Base-by-base conservation (phyloP, 2,797 vertebrate genomes). In the Dromococcyx pavoninus region DNA sequence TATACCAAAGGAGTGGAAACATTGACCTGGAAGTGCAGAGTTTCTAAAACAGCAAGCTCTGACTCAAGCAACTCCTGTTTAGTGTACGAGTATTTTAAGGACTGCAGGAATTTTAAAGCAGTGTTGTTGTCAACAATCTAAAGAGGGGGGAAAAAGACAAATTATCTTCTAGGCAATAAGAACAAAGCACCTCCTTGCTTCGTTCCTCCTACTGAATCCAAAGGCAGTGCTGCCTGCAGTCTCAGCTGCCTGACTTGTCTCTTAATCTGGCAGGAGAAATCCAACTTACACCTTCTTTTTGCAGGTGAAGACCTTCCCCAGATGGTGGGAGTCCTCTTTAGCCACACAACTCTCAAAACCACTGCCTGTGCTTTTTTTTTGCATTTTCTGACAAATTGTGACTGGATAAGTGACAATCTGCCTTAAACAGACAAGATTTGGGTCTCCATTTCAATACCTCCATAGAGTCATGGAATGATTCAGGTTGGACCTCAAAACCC, bases 41-140 rank as follows among this genome's bases (percentile, higher is more conserved):
- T 98, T 93, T 98, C 99, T 76, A 99, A 86, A 94, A 99, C 97
- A 66, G 97, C 97, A 53, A 99, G 98, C 95, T 99, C 99, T 0
- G 98, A 98, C 51, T 98, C 97, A 32, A 99, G 81, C 72, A 99
- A 57, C 8, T 98, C 97, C 94, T 98, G 96, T 93, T 98, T 99
- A 32, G 98, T 98, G 90, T 98, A 98, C 0, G 89, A 96, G 74
- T 97, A 97, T 32, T 98, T 98, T 13, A 98, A 93, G 39, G 98
- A 97, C 16, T 96, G 98, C 74, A 99, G 98, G 86, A 99, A 99
- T 74, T 93, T 97, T 74, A 99, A 93, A 24, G 98, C 98, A 32
- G 93, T 97, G 23, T 96, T 93, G 92, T 97, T 98, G 97, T 98
- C 98, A 57, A 99, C 97, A 14, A 98, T 97, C 99, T 99, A 85